Percentiles rank a stretch among this genome's conserved stretches.
These are phyloP conservation scores for Cladopsammia gracilis DNA, from an alignment of 64 coral and sea anemone genomes.

Conservation along the genomic window DNA sequence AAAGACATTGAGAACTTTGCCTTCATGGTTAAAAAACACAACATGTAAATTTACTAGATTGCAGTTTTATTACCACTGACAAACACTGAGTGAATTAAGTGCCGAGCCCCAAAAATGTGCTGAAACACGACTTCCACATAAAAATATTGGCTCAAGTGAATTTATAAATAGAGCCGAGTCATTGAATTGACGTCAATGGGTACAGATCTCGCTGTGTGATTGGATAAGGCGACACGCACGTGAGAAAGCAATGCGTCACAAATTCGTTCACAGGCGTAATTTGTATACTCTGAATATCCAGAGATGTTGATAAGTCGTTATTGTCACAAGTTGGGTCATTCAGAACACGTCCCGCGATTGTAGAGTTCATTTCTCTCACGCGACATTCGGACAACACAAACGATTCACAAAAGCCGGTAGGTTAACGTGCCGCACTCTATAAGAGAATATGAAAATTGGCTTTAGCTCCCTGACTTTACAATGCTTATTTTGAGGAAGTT, in stretches of 20 bases:
- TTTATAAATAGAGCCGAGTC: constrained; percentile 53
- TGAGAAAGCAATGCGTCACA: constrained; percentile 37
- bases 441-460: background rate
- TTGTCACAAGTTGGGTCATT: constrained; percentile 4
- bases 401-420: background rate
- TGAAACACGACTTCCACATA: constrained; percentile 34
- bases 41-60: background rate
- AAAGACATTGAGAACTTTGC: background rate
- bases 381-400: background rate
- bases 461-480: too few species aligned
- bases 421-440: background rate
- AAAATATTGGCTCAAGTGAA: constrained; percentile 39
- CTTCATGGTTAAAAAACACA: background rate
- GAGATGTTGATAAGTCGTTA: constrained; percentile 17
- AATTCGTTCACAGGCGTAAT: constrained; percentile 18
- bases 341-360: background rate
- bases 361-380: background rate
- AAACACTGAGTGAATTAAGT: background rate
- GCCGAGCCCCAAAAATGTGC: background rate
- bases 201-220: background rate
- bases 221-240: constrained; percentile 3
- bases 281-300: constrained; percentile 27
- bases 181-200: constrained; percentile 35
- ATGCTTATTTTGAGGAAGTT: background rate
- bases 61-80: background rate